Evolutionary conservation across 2,113 vertebrate species (phyloP).

Genomic region (Caretta caretta): DNA sequence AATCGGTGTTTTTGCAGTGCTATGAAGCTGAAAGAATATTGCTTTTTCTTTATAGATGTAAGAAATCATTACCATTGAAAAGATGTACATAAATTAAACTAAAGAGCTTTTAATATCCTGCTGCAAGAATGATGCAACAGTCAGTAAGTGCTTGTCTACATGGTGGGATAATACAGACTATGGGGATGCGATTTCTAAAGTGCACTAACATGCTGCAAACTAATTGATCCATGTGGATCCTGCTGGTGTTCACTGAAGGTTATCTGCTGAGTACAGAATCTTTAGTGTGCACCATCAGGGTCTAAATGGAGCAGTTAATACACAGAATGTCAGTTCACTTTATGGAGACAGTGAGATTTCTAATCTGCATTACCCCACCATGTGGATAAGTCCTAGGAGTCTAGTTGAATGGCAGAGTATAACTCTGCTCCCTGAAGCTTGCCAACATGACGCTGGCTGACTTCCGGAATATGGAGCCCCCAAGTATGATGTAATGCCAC

Average conservation of each 20-base stretch:
- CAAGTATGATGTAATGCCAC: slow-evolving; percentile 64
- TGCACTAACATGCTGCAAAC: too few relatives aligned
- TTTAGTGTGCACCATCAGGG: too few relatives aligned
- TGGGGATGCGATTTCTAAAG: too few relatives aligned
- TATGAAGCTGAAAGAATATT: background rate
- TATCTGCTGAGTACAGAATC: too few relatives aligned
- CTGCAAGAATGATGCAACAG: slow-evolving; percentile 49
- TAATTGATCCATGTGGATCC: too few relatives aligned
- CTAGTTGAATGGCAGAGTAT: slow-evolving; percentile 47
- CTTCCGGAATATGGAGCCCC: slow-evolving; percentile 65
- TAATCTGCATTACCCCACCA: too few relatives aligned
- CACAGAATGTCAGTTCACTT: too few relatives aligned
- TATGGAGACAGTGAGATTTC: too few relatives aligned
- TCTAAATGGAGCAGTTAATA: too few relatives aligned
- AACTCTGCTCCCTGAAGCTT: slow-evolving; percentile 47
- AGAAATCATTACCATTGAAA: background rate
- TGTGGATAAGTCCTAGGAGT: too few relatives aligned
- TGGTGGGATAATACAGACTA: too few relatives aligned
- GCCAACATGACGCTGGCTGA: slow-evolving; percentile 62
- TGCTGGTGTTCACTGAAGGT: too few relatives aligned
- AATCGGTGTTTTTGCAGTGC: background rate
- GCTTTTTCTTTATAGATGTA: slow-evolving; percentile 5
- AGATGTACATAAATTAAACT: slow-evolving; percentile 6
- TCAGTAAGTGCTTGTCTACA: background rate
- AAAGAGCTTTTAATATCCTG: slow-evolving; percentile 42